These are phyloP conservation scores for Patiria pectinifera DNA, from an alignment of 53 echinoderm and acorn worm genomes.

Conservation along the genomic window DNA sequence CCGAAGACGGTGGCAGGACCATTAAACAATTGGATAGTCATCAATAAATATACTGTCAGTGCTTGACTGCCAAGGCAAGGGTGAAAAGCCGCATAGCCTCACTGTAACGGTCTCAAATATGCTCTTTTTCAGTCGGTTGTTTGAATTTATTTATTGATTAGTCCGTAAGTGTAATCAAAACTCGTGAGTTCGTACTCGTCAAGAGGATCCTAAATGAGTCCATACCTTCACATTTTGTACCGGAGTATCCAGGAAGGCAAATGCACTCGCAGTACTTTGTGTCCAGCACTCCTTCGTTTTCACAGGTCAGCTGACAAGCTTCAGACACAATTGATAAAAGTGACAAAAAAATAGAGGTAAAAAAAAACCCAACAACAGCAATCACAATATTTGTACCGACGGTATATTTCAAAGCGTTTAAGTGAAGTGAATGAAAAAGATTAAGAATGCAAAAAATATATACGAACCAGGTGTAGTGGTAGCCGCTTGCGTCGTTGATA, in stretches of 20 bases:
- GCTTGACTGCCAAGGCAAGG: too few relatives aligned
- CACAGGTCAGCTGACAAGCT: background rate
- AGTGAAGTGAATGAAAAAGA: too few relatives aligned
- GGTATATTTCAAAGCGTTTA: too few relatives aligned
- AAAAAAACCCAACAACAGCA: background rate
- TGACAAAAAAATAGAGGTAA: background rate
- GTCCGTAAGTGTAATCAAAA: background rate
- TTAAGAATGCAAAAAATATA: too few relatives aligned
- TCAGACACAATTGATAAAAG: background rate
- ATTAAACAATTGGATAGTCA: background rate
- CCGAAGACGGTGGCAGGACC: background rate
- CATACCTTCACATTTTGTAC: slow-evolving; percentile 1
- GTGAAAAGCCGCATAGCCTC: background rate
- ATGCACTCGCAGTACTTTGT: slow-evolving; percentile 3
- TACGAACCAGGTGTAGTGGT: too few relatives aligned
- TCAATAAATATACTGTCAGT: background rate
- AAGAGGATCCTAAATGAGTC: background rate
- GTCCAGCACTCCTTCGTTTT: background rate
- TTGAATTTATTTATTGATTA: background rate
- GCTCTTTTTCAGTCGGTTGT: background rate
- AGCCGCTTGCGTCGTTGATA: too few relatives aligned
- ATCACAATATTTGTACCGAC: background rate
- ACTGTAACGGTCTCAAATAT: background rate
- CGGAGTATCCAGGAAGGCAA: background rate
- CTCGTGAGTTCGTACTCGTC: background rate